Base-by-base conservation (phyloP, 2,797 vertebrate genomes). In the Clarias platycephalus region DNA sequence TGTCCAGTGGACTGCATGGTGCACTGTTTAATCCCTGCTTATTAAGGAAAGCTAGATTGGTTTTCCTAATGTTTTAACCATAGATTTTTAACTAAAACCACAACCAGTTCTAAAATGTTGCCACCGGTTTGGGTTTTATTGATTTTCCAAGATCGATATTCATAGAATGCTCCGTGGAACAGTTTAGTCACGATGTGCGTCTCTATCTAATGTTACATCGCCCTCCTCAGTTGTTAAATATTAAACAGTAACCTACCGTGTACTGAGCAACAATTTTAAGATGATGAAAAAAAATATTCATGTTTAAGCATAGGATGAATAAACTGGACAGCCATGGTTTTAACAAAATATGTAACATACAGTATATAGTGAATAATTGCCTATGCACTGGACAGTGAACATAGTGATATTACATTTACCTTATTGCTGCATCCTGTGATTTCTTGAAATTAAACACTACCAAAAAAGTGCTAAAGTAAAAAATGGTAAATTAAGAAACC, bases 191-290 rank as follows among this genome's bases (percentile, higher is more conserved):
- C 60, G 3, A 9, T 62, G 60, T 10, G 8, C n/a, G 22, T 62
- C 12, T 37, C 18, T 31, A 66, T 68, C 20, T 34, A n/a, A 44
- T 31, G 24, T 40, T 28, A 63, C 1, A 28, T 24, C n/a, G 16
- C 28, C 60, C 16, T 31, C 74, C 44, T 63, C 7, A 62, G 12
- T 44, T 55, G 22, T 75, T 90, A 83, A 89, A 68, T 16, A 22
- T 86, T 87, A 84, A 82, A 88, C 88, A 90, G 87, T 86, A 88
- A 80, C 85, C 58, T 77, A 26, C n/a, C 58, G 31, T 49, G 2
- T 0, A 18, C 3, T 24, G 9, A 20, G 6, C 13, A n/a, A 5
- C 26, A 18, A 44, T 44, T 40, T 3, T 49, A 26, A 4, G 40
- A 20, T 24, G 5, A 26, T n/a, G 12, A 44, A 70, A 68, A 0